A percentile compares a stretch with the other conserved stretches of the same genome.
Conservation (phyloP, 1,140 invertebrate genomes). For the Sminthurides bifidus region DNA sequence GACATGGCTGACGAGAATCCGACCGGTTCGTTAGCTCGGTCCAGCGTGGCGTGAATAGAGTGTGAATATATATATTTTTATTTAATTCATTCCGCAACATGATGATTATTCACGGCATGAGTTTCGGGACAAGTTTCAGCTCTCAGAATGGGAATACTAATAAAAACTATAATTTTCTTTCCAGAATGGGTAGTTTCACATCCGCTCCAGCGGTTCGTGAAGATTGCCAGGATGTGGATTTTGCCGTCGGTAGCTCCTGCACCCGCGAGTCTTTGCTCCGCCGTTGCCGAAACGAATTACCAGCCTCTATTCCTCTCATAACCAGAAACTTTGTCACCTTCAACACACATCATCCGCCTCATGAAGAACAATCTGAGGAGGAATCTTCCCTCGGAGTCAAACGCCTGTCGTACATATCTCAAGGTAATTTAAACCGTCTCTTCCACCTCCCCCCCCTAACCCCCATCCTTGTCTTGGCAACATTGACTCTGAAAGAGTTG, state of each 20-base stretch:
- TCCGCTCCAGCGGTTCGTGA: conserved; percentile 54
- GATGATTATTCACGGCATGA: too few species aligned
- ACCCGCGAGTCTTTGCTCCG: conserved; percentile 43
- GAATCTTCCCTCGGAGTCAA: conserved; percentile 16
- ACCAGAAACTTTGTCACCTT: conserved; percentile 36
- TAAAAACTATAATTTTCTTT: conserved; percentile 28
- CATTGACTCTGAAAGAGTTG: neutral
- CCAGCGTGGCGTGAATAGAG: too few species aligned
- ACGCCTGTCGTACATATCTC: conserved; percentile 22
- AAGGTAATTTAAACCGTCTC: too few species aligned
- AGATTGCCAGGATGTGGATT: conserved; percentile 50
- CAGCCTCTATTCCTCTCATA: conserved; percentile 38
- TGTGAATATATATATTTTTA: too few species aligned
- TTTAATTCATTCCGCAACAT: too few species aligned
- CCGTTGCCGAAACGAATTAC: conserved; percentile 41
- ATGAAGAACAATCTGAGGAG: conserved; percentile 1
- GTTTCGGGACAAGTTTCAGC: too few species aligned
- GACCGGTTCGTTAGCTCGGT: too few species aligned
- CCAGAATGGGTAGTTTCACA: conserved; percentile 61
- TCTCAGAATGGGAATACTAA: neutral
- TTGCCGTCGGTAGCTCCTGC: conserved; percentile 42
- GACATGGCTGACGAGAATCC: too few species aligned
- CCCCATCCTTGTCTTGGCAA: too few species aligned
- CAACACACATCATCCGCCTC: conserved; percentile 3
- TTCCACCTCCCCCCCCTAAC: too few species aligned